A percentile compares a stretch with the other conserved stretches of the same genome.
Evolutionary conservation across 2,113 vertebrate genomes (phyloP).

Genomic region (Antennarius striatus): DNA sequence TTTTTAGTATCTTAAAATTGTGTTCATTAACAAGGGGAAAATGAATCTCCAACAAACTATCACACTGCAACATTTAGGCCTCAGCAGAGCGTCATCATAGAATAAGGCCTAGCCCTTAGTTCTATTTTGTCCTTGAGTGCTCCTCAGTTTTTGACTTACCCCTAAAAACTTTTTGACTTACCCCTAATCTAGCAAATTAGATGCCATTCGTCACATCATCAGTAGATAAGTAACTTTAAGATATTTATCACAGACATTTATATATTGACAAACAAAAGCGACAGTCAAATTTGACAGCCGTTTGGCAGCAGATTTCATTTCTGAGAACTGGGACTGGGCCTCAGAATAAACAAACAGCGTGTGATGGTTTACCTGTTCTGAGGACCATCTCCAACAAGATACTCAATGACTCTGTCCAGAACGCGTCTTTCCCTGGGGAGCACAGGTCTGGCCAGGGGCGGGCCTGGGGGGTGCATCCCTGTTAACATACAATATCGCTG

Average conservation of each 20-base stretch:
- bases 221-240: too few relatives aligned
- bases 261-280: background rate
- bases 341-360: background rate
- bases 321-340: too few relatives aligned
- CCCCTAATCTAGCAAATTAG: too few relatives aligned
- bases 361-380: conserved; percentile 86
- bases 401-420: conserved; percentile 94
- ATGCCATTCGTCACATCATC: too few relatives aligned
- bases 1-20: conserved; percentile 8
- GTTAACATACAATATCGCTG: conserved; percentile 45
- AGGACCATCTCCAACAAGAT: conserved; percentile 96
- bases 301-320: too few relatives aligned
- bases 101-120: too few relatives aligned
- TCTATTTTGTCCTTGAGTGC: too few relatives aligned
- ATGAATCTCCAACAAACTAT: background rate
- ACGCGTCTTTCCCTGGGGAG: conserved; percentile 91
- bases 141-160: too few relatives aligned
- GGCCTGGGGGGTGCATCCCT: conserved; percentile 97
- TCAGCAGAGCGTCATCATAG: too few relatives aligned
- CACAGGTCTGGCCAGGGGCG: conserved; percentile 92
- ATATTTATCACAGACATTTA: too few relatives aligned
- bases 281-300: background rate
- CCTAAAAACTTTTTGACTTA: too few relatives aligned
- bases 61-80: too few relatives aligned
- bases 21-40: background rate